Base-by-base conservation (phyloP, 1,140 invertebrate species). In the Caerostris darwini region DNA sequence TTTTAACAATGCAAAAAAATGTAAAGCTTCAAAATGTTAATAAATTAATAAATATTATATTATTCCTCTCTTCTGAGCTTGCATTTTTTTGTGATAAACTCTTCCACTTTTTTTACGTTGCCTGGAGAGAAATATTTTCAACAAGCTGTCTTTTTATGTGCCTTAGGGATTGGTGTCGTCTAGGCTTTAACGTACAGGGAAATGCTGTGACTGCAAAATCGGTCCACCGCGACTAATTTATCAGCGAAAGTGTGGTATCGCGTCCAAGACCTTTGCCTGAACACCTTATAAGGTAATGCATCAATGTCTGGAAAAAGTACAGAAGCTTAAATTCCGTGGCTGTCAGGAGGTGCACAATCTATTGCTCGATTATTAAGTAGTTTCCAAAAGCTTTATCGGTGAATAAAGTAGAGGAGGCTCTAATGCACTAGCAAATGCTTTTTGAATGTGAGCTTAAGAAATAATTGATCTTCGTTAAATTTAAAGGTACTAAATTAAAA, bases 221-320 rank as follows among this genome's bases (percentile, higher is more conserved):
- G 57, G 83, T 85, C 83, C 83, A 85, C 56, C 83, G 83, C 57
- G 57, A 85, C 83, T 34, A 85, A 85, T 85, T 85, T 85, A 58
- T 85, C 83, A 85, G 83, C 57, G 83, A 85, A 85, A 85, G 56
- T 85, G 54, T 85, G 83, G 54, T 85, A 85, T 85, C 83, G 83
- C 57, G 57, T 58, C 56, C 54, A 57, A 85, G 83, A 59, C 83
- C 83, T 85, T 85, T 85, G 83, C 83, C 83, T 85, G 56, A 85
- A 85, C 83, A 85, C 83, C 83, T 59, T 59, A 77, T 77, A 77
- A 85, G 83, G 83, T 85, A 85, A 85, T 85, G 57, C 57, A 85
- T 85, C 83, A 85, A 85, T 59, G 57, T 85, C 83, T 85, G 83
- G 71, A 53, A 77, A 14, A 77, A 34, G 71, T 77, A 77, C 71